Evolutionary conservation across 2,797 vertebrate species (phyloP).

Genomic region (Halcyon badia): DNA sequence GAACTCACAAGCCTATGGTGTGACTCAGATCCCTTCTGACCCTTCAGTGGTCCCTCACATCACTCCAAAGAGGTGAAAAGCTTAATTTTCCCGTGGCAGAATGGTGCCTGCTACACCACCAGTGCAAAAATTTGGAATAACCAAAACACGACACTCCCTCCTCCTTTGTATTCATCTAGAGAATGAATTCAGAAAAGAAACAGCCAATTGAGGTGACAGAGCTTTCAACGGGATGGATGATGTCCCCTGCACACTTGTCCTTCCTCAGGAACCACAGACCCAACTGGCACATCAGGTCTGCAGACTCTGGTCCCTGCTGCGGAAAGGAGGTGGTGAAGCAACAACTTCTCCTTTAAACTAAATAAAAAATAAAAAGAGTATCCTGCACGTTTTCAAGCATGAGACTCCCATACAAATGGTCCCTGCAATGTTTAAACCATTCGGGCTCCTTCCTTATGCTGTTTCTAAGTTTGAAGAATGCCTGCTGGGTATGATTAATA

Average conservation of each 20-base stretch:
- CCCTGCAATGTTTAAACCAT: conserved; percentile 24
- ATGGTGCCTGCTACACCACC: neutral
- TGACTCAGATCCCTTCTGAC: neutral
- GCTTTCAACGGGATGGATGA: neutral
- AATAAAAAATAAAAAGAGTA: neutral
- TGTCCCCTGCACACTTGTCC: neutral
- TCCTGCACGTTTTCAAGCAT: conserved; percentile 49
- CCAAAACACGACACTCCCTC: neutral
- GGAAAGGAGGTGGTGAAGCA: neutral
- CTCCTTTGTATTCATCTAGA: neutral
- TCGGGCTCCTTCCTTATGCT: conserved; percentile 66
- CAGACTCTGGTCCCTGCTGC: neutral
- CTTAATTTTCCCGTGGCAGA: accelerated
- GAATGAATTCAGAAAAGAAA: neutral
- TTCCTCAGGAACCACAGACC: neutral
- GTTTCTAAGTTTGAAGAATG: conserved; percentile 60
- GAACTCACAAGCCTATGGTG: neutral
- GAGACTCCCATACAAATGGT: conserved; percentile 43
- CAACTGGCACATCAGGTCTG: too few species aligned
- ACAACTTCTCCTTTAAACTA: neutral
- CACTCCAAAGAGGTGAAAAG: neutral
- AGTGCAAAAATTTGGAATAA: neutral
- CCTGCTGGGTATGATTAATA: conserved; percentile 70
- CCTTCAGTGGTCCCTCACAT: accelerated
- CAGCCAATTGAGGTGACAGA: neutral